Evolutionary conservation across 2,888 invertebrate species (phyloP), one percentile per base, ranked within the genome.

Genomic region (Trichacis sp.): DNA sequence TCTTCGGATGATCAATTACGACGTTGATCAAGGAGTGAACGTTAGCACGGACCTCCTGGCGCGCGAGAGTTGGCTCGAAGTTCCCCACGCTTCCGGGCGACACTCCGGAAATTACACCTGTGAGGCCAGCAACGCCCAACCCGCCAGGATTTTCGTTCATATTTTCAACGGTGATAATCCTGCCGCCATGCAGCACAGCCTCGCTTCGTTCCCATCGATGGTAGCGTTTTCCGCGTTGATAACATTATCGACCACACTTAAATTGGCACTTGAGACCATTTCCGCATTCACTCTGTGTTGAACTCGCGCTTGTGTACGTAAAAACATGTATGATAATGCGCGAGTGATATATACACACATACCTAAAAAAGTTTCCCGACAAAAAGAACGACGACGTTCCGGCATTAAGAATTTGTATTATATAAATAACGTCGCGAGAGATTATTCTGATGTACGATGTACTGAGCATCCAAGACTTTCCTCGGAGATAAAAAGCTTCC

Each of bases 1-100:
- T 86, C 92, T 92, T 80, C 90, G 94, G 71, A 95, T 95, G 95
- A 94, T 95, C 83, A 95, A 95, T 88, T 95, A 94, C 85, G 95
- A 95, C 85, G 88, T 88, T 42, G 94, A 94, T 79, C 89, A 92
- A 63, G 94, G 94, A 56, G 92, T 95, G 79, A 94, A 94, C 84
- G 95, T 95, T 54, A 94, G 93, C 62, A 93, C 93, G 4, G 93
- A 94, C 75, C 86, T 91, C 33, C 87, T 88, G 54, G 90, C 89
- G 80, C 89, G 93, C 75, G 88, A 89, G 50, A 92, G 92, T 59
- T 90, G 90, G 77, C 86, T 93, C 30, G 87, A 87, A 57, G 87
- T 88, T 60, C 86, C 86, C 3, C 85, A 83, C 65, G 87, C 87
- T 47, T 89, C 91, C 17, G 89, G 89, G 56, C 89, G 90, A 19